Percentiles rank a stretch among this genome's conserved stretches.
Evolutionary conservation across 2,888 invertebrate species (phyloP).

Genomic region (Leistus spinibarbis): DNA sequence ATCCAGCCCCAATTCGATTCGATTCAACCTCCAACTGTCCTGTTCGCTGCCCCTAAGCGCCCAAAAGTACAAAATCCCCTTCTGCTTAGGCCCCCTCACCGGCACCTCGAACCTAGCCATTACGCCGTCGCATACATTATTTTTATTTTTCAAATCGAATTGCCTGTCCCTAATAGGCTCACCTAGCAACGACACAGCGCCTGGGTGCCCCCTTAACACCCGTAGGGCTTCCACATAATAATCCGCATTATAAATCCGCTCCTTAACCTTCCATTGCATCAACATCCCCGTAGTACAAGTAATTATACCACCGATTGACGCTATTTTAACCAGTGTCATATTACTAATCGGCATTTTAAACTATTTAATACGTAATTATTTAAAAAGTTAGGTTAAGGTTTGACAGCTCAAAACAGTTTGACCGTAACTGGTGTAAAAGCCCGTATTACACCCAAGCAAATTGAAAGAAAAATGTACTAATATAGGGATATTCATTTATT

Average conservation of each 20-base stretch:
- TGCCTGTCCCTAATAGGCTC: conserved; percentile 72
- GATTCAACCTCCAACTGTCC: conserved; percentile 62
- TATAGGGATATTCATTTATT: not conserved
- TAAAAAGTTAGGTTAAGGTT: not conserved
- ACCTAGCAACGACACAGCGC: conserved; percentile 70
- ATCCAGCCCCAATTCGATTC: conserved; percentile 69
- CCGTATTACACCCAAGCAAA: not conserved
- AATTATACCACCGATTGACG: conserved; percentile 67
- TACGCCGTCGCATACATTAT: conserved; percentile 53
- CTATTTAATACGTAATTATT: not conserved
- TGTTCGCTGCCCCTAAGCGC: conserved; percentile 60
- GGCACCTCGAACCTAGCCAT: conserved; percentile 70
- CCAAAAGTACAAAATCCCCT: conserved; percentile 68
- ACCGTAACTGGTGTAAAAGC: not conserved
- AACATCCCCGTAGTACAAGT: conserved; percentile 61
- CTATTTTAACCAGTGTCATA: conserved; percentile 66
- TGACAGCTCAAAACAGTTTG: not conserved
- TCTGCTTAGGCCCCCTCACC: conserved; percentile 70
- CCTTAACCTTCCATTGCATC: conserved; percentile 61
- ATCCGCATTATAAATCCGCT: conserved; percentile 62
- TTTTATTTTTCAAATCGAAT: conserved; percentile 62
- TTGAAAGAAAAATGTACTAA: not conserved
- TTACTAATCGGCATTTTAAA: conserved; percentile 49
- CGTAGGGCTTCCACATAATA: conserved; percentile 70
- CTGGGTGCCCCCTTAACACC: conserved; percentile 62